phyloP scores from a whole-genome alignment of 2,113 vertebrate genomes.

The Alethe castanea region DNA sequence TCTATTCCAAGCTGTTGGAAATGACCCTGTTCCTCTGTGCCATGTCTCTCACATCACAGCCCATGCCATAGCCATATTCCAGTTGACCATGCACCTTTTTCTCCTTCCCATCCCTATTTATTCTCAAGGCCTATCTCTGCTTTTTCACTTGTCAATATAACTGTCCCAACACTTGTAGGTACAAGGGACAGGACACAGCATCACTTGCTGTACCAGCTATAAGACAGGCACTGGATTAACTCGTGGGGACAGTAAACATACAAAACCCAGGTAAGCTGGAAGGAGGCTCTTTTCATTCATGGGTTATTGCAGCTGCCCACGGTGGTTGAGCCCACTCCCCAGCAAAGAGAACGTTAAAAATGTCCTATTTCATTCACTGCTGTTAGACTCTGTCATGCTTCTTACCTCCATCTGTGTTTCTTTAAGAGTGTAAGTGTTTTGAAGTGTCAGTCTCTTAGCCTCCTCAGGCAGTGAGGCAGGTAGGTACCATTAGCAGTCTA shows the following conservation, averaged over 20 bases:
- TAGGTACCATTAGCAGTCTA: neutral
- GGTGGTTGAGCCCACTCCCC: neutral
- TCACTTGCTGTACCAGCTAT: neutral
- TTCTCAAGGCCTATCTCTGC: neutral
- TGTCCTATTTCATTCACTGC: neutral
- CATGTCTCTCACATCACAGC: neutral
- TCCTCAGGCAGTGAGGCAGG: neutral
- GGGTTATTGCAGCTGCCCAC: neutral
- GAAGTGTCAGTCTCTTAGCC: neutral
- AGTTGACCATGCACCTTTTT: neutral
- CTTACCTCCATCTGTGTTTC: neutral
- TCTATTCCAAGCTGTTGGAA: neutral
- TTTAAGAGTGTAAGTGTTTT: neutral
- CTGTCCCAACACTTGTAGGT: neutral
- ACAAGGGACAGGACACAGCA: neutral
- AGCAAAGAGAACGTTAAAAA: neutral
- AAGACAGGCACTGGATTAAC: neutral
- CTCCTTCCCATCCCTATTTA: neutral
- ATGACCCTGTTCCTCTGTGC: neutral
- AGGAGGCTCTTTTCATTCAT: neutral
- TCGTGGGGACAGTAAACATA: fast-evolving
- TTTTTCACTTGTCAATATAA: neutral
- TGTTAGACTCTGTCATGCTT: neutral
- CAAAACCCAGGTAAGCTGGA: neutral
- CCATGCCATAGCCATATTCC: neutral